phyloP scores from a whole-genome alignment of 2,888 invertebrate species.

The Pyrochroa serraticornis region DNA sequence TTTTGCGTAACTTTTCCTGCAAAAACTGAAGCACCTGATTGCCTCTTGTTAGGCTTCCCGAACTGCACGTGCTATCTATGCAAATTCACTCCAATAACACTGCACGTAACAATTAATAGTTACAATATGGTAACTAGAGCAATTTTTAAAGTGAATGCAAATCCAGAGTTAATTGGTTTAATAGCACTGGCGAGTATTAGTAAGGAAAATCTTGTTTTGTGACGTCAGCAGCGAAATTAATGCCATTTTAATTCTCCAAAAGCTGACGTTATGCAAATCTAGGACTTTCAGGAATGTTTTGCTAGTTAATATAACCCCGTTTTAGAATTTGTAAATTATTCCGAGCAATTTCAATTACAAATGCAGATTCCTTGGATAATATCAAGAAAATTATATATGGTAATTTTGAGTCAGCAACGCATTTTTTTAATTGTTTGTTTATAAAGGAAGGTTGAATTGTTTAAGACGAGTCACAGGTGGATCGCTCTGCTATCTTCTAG shows the following conservation, averaged over 20 bases:
- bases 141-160: too few species aligned
- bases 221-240: slow-evolving; percentile 41
- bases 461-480: background rate
- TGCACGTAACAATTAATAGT: too few species aligned
- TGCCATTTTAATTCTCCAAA: slow-evolving; percentile 39
- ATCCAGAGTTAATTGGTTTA: too few species aligned
- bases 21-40: too few species aligned
- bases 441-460: slow-evolving; percentile 1
- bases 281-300: slow-evolving; percentile 35
- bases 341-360: slow-evolving; percentile 38
- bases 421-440: background rate
- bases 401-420: slow-evolving; percentile 7
- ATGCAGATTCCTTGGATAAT: slow-evolving; percentile 33
- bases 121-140: too few species aligned
- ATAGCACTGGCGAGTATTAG: too few species aligned
- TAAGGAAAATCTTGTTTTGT: slow-evolving; percentile 22
- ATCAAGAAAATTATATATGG: slow-evolving; percentile 20
- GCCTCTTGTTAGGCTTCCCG: too few species aligned
- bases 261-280: slow-evolving; percentile 36
- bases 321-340: slow-evolving; percentile 38
- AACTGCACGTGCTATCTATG: too few species aligned
- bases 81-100: too few species aligned
- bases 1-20: too few species aligned
- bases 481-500: slow-evolving; percentile 2
- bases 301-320: slow-evolving; percentile 35